phyloP scores from a whole-genome alignment of 2,888 invertebrate species.

The Pilophorus perplexus region DNA sequence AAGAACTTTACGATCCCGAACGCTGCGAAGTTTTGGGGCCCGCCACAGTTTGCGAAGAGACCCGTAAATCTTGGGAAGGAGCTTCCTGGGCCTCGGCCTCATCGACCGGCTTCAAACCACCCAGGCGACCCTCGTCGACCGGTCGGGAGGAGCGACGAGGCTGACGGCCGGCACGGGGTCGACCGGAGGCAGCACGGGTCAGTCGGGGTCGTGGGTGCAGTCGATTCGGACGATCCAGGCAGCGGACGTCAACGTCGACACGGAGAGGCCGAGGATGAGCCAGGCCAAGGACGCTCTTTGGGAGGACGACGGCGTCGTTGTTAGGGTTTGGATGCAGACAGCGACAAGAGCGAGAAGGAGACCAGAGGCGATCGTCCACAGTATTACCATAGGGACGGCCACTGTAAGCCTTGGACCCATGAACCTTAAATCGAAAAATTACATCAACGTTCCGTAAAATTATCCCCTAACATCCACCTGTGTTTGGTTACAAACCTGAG shows the following conservation, averaged over 20 bases:
- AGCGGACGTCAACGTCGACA: slow-evolving; percentile 48
- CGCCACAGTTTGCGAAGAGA: not conserved
- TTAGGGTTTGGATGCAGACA: slow-evolving; percentile 5
- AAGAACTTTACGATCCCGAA: no score
- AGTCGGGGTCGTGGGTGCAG: slow-evolving; percentile 51
- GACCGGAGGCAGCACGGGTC: slow-evolving; percentile 48
- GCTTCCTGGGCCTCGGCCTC: not conserved
- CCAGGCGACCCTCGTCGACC: slow-evolving; percentile 55
- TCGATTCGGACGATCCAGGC: slow-evolving; percentile 49
- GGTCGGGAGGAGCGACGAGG: slow-evolving; percentile 49
- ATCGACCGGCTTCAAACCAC: slow-evolving; percentile 54
- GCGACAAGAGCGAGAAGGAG: slow-evolving; percentile 48
- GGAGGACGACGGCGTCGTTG: not conserved
- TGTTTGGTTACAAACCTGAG: no score
- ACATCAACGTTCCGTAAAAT: no score
- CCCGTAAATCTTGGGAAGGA: slow-evolving; percentile 3
- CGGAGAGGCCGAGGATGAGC: slow-evolving; percentile 44
- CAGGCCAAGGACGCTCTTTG: slow-evolving; percentile 28
- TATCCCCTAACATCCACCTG: no score
- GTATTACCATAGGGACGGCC: slow-evolving; percentile 47
- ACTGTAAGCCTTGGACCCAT: slow-evolving; percentile 49
- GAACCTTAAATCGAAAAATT: no score
- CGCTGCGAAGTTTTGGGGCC: no score
- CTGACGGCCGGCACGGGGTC: slow-evolving; percentile 52
- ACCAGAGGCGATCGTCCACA: slow-evolving; percentile 48